These are phyloP conservation scores for Eulimnadia texana DNA, from an alignment of 1,140 invertebrate genomes.

Conservation along the genomic window DNA sequence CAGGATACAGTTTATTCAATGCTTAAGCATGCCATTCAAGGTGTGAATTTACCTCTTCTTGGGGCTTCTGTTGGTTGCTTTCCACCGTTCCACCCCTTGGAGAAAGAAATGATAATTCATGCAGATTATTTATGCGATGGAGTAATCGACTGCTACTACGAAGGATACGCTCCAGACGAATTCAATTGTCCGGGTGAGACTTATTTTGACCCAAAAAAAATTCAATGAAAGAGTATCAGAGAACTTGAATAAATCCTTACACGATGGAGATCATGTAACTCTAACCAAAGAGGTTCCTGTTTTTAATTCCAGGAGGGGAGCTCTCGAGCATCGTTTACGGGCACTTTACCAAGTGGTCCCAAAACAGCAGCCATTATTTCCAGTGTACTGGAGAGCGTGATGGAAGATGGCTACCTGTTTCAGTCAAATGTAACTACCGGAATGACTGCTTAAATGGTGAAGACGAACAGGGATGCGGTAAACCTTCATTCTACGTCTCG, in stretches of 20 bases:
- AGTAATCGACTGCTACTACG: constrained; percentile 31
- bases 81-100: constrained; percentile 4
- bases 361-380: constrained; percentile 19
- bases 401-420: constrained; percentile 27
- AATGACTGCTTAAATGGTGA: constrained; percentile 32
- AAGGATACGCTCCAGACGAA: constrained; percentile 29
- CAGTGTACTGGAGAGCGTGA: constrained; percentile 24
- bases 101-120: constrained; percentile 21
- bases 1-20: neutral
- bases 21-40: neutral
- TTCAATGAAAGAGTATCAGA: too few species aligned
- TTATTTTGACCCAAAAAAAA: neutral
- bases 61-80: neutral
- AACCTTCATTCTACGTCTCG: constrained; percentile 9
- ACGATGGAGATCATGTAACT: neutral
- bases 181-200: constrained; percentile 27
- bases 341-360: neutral
- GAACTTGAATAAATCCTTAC: neutral
- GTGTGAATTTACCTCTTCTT: neutral
- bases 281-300: neutral
- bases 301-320: neutral
- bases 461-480: constrained; percentile 33
- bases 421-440: constrained; percentile 28
- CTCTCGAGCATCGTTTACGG: neutral
- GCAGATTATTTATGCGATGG: constrained; percentile 30